Base-by-base conservation (phyloP, 2,888 invertebrate species). In the Subacronicta megacephala region DNA sequence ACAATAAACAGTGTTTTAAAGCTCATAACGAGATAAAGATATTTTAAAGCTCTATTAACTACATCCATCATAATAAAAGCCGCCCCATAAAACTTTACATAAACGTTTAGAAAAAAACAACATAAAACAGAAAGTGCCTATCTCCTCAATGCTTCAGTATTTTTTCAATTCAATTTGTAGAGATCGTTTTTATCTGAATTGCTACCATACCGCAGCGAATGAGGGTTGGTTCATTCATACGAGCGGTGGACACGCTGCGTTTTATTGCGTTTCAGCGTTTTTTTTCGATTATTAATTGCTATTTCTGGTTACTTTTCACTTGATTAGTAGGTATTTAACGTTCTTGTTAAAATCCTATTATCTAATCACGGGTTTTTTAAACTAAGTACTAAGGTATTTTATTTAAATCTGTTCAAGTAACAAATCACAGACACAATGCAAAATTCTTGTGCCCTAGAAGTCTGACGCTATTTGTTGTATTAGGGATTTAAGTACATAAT, bases 131-230 rank as follows among this genome's bases (percentile, higher is more conserved):
- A 76, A 63, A 62, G 61, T 61, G 58, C 51, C 57, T 57, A 67
- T 63, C 67, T 63, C 42, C 57, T 63, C 37, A 55, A 64, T 57
- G 74, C 64, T 78, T 72, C 71, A 75, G 61, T 70, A 60, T 78
- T 82, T 90, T 89, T 90, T 90, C 84, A 79, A 81, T 89, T 89
- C 92, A 93, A 93, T 93, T 93, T 92, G 92, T 93, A 84, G 84
- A 84, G 85, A 87, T 83, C 73, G 80, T 75, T 85, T 88, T 90
- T 93, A 93, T 93, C 93, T 93, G 90, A 89, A 93, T 93, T 93
- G 93, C 93, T 93, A 93, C 93, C 93, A 93, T 85, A 79, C 91
- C 84, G 79, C 81, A 64, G 65, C 69, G 63, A 80, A 70, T 70
- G 81, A 83, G 84, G 82, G 83, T 80, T 75, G 85, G 55, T 38